Conservation (phyloP, 2,888 invertebrate genomes). For the Drosophila mimica region DNA sequence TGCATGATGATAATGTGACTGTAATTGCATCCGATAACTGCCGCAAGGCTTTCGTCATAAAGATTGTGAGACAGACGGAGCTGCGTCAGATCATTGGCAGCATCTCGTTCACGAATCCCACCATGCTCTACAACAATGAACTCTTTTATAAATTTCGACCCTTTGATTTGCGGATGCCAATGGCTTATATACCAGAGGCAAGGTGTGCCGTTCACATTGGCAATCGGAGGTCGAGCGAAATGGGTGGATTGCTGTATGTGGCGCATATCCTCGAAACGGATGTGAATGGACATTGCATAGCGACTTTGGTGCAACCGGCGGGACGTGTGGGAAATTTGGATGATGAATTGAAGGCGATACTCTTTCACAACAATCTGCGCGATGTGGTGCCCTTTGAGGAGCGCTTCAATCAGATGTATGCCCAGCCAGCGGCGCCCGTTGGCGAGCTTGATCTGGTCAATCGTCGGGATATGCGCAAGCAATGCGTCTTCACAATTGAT, state of each 20-base stretch:
- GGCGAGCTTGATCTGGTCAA: conserved; percentile 85
- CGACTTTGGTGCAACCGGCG: conserved; percentile 89
- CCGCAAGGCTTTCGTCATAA: conserved; percentile 88
- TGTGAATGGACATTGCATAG: conserved; percentile 87
- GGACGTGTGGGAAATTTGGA: conserved; percentile 92
- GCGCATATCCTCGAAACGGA: conserved; percentile 87
- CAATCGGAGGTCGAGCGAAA: conserved; percentile 74
- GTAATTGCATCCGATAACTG: conserved; percentile 65
- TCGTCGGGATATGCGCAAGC: conserved; percentile 88
- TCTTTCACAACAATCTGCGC: conserved; percentile 90
- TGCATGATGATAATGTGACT: conserved; percentile 63
- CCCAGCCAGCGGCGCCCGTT: conserved; percentile 85
- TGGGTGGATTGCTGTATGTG: conserved; percentile 87
- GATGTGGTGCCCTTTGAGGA: conserved; percentile 90
- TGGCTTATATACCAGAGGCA: conserved; percentile 89
- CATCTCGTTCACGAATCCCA: conserved; percentile 77
- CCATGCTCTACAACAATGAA: conserved; percentile 86
- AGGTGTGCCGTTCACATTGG: conserved; percentile 86
- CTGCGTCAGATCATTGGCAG: conserved; percentile 90
- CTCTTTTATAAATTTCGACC: conserved; percentile 91
- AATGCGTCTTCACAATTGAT: conserved; percentile 97
- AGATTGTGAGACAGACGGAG: conserved; percentile 90
- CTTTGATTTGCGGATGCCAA: conserved; percentile 91
- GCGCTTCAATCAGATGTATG: conserved; percentile 82
- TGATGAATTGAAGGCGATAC: conserved; percentile 92